phyloP scores from a whole-genome alignment of 1,140 invertebrate genomes.

The Drosophila kurseongensis region DNA sequence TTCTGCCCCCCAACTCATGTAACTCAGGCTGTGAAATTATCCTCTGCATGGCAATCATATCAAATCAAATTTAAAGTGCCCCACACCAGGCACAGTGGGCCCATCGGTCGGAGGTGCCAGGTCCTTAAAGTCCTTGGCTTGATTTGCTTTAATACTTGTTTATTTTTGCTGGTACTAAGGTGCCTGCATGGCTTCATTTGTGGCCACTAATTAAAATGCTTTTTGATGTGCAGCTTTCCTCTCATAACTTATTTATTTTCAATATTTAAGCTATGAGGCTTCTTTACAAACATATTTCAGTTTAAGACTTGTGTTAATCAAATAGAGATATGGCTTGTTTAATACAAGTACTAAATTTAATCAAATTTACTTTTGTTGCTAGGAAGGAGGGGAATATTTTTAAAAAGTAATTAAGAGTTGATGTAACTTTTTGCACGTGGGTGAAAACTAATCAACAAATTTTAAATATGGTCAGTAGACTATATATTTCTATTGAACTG shows the following conservation, averaged over 20 bases:
- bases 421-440: too few species aligned
- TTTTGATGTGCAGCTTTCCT: not conserved
- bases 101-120: not conserved
- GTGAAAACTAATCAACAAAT: too few species aligned
- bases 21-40: conserved; percentile 55
- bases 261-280: not conserved
- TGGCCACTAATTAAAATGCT: not conserved
- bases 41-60: conserved; percentile 60
- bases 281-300: too few species aligned
- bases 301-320: too few species aligned
- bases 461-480: too few species aligned
- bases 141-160: conserved; percentile 1
- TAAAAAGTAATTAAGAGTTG: too few species aligned
- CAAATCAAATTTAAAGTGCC: conserved; percentile 72
- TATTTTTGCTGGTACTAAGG: not conserved
- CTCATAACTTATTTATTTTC: not conserved
- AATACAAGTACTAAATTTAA: too few species aligned
- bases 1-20: not conserved
- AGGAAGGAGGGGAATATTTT: too few species aligned
- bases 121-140: not conserved
- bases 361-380: too few species aligned
- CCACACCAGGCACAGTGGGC: conserved; percentile 33
- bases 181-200: not conserved
- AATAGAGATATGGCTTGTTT: too few species aligned
- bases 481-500: too few species aligned